Base-by-base conservation (phyloP, 2,113 vertebrate species). In the Campylorhamphus procurvoides region DNA sequence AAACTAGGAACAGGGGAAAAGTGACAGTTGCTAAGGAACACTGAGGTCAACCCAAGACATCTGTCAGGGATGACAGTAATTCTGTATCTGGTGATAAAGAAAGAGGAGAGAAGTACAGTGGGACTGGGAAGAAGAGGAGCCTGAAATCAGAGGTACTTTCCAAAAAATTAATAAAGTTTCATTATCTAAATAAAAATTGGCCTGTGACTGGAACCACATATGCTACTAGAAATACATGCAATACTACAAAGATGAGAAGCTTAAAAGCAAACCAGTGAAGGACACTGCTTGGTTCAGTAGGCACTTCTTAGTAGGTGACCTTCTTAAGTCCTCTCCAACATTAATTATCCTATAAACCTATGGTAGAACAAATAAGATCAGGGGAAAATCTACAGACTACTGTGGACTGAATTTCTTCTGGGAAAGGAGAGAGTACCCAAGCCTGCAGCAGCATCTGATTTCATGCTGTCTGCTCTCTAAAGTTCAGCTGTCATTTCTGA, bases 131-230 rank as follows among this genome's bases (percentile, higher is more conserved):
- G 94, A 94, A 92, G 94, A 97, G 96, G 76, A 88, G 86, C 10
- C 58, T 75, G 60, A 96, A 92, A 93, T 84, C 73, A 87, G 72
- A 95, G 93, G 96, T 94, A 96, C 96, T 97, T 96, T 97, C 96
- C 94, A 94, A 93, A 95, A 95, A 95, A 78, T 55, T 78, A 86
- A 78, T 77, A 64, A 89, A 89, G 60, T 93, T 96, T 93, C 92
- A 94, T 90, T 91, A 90, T 86, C 80, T 93, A 96, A 96, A 94
- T 92, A 90, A 92, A 96, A 94, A 84, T 42, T 64, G 29, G 31
- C 40, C 80, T 84, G 22, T 56, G 68, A 62, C 39, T 91, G 56
- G 59, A 88, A 88, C 44, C 14, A 52, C 6, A 24, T 29, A 67
- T 40, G 69, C 68, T 84, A 39, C 25, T 55, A 66, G 33, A 90